phyloP scores from a whole-genome alignment of 2,113 vertebrate species.

The Passer domesticus region DNA sequence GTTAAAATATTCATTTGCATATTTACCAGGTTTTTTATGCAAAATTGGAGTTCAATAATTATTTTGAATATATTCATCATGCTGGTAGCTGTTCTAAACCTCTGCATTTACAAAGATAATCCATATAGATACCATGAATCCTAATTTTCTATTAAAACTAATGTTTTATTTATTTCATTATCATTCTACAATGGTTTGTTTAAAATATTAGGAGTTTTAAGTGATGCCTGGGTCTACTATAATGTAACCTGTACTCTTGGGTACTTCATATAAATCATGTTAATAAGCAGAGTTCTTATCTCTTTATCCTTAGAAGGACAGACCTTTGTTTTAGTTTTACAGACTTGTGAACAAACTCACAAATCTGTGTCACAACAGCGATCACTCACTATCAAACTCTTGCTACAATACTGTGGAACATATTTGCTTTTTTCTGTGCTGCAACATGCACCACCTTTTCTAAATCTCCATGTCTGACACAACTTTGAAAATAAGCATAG shows the following conservation, averaged over 20 bases:
- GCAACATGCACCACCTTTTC: neutral
- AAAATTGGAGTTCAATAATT: neutral
- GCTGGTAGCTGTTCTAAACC: neutral
- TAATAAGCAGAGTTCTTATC: neutral
- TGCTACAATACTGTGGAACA: neutral
- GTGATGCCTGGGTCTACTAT: neutral
- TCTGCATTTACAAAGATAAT: neutral
- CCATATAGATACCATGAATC: neutral
- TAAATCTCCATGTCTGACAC: neutral
- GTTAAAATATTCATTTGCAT: neutral
- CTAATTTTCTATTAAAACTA: neutral
- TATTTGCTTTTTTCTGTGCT: neutral
- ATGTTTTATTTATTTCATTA: neutral
- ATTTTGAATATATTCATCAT: neutral
- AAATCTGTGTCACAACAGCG: neutral
- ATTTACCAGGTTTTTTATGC: neutral
- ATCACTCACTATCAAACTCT: neutral
- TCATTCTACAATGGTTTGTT: neutral
- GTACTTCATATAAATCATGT: neutral
- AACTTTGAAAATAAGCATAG: neutral
- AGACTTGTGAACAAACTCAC: neutral
- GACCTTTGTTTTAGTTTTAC: neutral
- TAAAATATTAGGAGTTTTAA: neutral
- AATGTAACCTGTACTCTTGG: neutral
- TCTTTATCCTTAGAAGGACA: neutral